Percentiles rank a stretch among this genome's conserved stretches.
phyloP scores from a whole-genome alignment of 2,113 vertebrate genomes.

The Daubentonia madagascariensis region DNA sequence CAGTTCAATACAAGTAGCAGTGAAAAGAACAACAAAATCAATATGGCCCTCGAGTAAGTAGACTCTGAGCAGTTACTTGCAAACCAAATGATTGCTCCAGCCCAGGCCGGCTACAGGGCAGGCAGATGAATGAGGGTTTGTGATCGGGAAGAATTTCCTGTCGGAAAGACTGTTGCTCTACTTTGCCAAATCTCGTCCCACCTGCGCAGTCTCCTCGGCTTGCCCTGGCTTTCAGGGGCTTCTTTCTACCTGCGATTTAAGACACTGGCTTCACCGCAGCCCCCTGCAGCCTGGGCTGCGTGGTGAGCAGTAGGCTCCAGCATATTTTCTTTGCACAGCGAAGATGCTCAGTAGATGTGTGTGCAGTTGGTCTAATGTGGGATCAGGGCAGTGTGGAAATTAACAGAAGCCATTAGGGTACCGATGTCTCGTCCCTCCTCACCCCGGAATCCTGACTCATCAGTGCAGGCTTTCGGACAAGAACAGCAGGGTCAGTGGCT shows the following conservation, averaged over 20 bases:
- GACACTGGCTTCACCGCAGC: too few species aligned
- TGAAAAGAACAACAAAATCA: not conserved
- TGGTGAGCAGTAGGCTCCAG: not conserved
- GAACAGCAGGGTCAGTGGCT: not conserved
- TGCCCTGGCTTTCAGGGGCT: not conserved
- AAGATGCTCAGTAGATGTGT: not conserved
- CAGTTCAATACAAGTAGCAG: not conserved
- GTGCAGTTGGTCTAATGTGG: not conserved
- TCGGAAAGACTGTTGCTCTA: too few species aligned
- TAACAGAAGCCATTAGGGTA: not conserved
- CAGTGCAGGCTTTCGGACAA: not conserved
- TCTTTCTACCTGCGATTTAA: not conserved
- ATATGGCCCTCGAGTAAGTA: not conserved
- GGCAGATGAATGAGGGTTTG: not conserved
- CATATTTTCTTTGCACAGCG: not conserved
- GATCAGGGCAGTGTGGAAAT: not conserved
- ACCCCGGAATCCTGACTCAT: not conserved
- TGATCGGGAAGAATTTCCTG: not conserved
- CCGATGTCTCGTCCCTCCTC: not conserved
- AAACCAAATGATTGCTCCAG: not conserved
- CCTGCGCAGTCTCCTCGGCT: not conserved
- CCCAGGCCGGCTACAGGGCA: not conserved
- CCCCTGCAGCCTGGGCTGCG: too few species aligned
- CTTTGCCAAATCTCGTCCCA: not conserved
- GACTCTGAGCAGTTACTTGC: not conserved